Percentiles rank a stretch among this genome's conserved stretches.
Conservation (phyloP, 2,888 invertebrate species). For the Xanthorhoe designata region DNA sequence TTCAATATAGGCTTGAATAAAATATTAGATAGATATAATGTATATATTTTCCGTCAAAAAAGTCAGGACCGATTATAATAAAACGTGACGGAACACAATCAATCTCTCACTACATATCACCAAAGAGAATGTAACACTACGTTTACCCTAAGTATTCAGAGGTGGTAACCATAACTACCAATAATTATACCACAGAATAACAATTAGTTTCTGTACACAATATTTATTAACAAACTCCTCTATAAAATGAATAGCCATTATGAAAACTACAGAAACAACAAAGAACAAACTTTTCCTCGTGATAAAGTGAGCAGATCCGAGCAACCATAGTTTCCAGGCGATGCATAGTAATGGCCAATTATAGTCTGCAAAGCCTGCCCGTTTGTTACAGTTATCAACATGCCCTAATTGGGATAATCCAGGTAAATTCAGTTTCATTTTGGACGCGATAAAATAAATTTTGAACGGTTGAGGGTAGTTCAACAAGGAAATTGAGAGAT, state of each 20-base stretch:
- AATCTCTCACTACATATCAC: no score
- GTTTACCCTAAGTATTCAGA: no score
- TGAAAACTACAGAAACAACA: not conserved
- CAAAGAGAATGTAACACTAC: no score
- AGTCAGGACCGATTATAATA: no score
- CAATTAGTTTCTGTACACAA: not conserved
- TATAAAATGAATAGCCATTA: not conserved
- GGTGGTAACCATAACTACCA: no score
- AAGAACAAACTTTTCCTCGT: conserved; percentile 7
- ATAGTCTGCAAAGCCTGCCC: conserved; percentile 30
- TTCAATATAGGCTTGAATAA: no score
- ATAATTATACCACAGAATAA: not conserved
- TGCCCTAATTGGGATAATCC: conserved; percentile 45
- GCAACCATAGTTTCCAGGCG: conserved; percentile 21
- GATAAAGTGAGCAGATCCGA: conserved; percentile 8
- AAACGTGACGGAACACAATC: no score
- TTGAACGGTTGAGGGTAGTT: conserved; percentile 35
- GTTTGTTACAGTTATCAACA: conserved; percentile 44
- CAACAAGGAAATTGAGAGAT: conserved; percentile 37
- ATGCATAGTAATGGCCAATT: conserved; percentile 48
- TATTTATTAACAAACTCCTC: not conserved
- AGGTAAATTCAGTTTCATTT: conserved; percentile 44
- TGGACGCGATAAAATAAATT: conserved; percentile 40
- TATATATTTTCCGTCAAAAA: no score
- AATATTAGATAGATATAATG: no score